A percentile compares a stretch with the other conserved stretches of the same genome.
Conservation (phyloP, 2,888 invertebrate genomes). For the Rotaria magnacalcarata region DNA sequence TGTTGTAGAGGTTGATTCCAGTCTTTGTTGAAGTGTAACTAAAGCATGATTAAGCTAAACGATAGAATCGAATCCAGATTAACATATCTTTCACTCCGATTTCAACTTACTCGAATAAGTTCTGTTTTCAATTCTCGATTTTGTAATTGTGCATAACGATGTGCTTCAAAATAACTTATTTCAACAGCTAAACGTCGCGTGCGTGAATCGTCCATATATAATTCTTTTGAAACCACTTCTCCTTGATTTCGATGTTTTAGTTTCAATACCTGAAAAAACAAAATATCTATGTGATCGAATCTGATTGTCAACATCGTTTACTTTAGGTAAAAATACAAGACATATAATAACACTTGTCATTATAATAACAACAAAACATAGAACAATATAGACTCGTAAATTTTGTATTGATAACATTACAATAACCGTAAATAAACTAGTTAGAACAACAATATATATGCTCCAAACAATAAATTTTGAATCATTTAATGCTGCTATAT, state of each 20-base stretch:
- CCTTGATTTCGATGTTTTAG: neutral
- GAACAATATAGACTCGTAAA: neutral
- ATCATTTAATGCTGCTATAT: conserved; percentile 33
- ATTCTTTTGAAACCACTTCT: conserved; percentile 9
- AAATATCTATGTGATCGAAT: too few species aligned
- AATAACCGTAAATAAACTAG: conserved; percentile 7
- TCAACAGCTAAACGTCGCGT: neutral
- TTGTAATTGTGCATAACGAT: conserved; percentile 32
- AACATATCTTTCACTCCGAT: too few species aligned
- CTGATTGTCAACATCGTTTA: neutral
- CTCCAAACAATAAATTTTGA: conserved; percentile 14
- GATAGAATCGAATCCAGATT: too few species aligned
- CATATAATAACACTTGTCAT: neutral
- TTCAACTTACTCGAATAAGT: neutral
- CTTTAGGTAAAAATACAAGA: neutral
- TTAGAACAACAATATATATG: conserved; percentile 24
- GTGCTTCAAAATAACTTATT: conserved; percentile 8
- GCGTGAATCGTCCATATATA: neutral
- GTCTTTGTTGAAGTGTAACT: neutral
- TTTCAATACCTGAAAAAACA: neutral
- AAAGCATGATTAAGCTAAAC: neutral
- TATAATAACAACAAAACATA: neutral
- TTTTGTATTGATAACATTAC: neutral
- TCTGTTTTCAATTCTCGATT: conserved; percentile 28
- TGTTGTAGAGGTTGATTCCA: neutral